Percentiles rank a stretch among this genome's conserved stretches.
Evolutionary conservation across 92 coral and sea anemone species (phyloP).

Genomic region (Palythoa grandiflora): DNA sequence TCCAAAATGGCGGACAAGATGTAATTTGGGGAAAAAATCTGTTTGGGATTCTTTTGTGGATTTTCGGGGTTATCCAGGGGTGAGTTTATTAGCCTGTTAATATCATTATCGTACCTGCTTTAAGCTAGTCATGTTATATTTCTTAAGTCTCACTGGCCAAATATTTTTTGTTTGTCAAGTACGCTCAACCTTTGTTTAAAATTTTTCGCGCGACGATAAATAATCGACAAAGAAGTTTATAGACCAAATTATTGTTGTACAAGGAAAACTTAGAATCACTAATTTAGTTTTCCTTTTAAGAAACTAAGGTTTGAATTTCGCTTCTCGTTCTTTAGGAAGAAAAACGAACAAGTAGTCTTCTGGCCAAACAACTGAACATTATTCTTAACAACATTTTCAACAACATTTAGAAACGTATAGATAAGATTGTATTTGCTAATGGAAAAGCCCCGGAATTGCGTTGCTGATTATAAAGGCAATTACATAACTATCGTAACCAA

Average conservation of each 20-base stretch:
- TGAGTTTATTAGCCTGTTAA: not conserved
- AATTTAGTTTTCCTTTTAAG: not conserved
- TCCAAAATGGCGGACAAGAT: constrained; percentile 54
- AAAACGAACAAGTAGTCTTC: not conserved
- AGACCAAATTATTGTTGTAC: not conserved
- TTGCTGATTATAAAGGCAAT: too few species aligned
- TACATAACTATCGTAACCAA: too few species aligned
- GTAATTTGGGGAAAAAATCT: constrained; percentile 3
- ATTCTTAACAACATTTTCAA: too few species aligned
- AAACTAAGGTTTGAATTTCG: not conserved
- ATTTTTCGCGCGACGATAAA: not conserved
- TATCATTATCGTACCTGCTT: not conserved
- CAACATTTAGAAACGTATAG: not conserved
- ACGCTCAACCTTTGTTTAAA: not conserved
- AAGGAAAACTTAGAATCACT: not conserved
- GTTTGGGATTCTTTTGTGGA: constrained; percentile 28
- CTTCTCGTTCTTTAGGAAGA: not conserved
- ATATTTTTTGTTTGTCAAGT: not conserved
- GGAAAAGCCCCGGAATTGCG: too few species aligned
- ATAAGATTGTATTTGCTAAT: not conserved
- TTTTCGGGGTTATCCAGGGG: constrained; percentile 40
- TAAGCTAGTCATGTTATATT: not conserved
- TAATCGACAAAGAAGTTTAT: constrained; percentile 8
- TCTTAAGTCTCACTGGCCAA: not conserved
- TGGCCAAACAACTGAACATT: constrained; percentile 13